phyloP scores from a whole-genome alignment of 2,888 invertebrate genomes.

The Bombyx huttoni region DNA sequence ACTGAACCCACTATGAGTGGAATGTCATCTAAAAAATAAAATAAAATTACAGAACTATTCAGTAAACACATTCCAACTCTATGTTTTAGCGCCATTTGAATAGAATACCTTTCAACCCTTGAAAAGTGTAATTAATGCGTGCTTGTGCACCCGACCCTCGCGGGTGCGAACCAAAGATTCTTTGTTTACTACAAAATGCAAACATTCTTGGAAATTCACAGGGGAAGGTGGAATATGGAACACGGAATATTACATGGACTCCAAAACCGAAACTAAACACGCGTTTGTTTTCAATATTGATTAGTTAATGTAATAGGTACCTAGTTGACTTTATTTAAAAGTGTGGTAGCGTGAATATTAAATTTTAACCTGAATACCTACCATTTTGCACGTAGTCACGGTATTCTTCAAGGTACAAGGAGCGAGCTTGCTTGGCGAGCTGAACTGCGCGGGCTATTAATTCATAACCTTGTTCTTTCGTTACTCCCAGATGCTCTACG shows the following conservation, averaged over 20 bases:
- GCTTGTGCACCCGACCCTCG: slow-evolving; percentile 59
- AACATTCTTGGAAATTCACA: slow-evolving; percentile 47
- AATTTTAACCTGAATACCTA: slow-evolving; percentile 15
- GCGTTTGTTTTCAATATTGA: too few species aligned
- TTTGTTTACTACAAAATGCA: slow-evolving; percentile 47
- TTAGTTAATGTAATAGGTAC: too few species aligned
- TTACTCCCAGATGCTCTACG: slow-evolving; percentile 78
- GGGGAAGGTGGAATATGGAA: background rate
- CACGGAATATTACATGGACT: too few species aligned
- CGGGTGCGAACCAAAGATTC: slow-evolving; percentile 36
- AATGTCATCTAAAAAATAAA: slow-evolving; percentile 27
- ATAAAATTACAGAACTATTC: too few species aligned
- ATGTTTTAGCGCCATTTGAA: slow-evolving; percentile 22
- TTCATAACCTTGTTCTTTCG: slow-evolving; percentile 76
- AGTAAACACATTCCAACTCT: slow-evolving; percentile 6
- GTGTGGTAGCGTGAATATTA: slow-evolving; percentile 11
- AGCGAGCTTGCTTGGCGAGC: slow-evolving; percentile 80
- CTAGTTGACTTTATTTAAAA: too few species aligned
- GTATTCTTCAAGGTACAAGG: slow-evolving; percentile 73
- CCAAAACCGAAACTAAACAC: too few species aligned
- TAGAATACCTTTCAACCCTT: slow-evolving; percentile 40
- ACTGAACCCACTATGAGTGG: slow-evolving; percentile 88
- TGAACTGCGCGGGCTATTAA: slow-evolving; percentile 82
- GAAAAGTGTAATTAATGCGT: slow-evolving; percentile 64
- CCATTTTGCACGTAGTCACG: slow-evolving; percentile 47